A percentile compares a stretch with the other conserved stretches of the same genome.
These are phyloP conservation scores for Orthosia cruda DNA, from an alignment of 2,888 invertebrate species.

Conservation along the genomic window DNA sequence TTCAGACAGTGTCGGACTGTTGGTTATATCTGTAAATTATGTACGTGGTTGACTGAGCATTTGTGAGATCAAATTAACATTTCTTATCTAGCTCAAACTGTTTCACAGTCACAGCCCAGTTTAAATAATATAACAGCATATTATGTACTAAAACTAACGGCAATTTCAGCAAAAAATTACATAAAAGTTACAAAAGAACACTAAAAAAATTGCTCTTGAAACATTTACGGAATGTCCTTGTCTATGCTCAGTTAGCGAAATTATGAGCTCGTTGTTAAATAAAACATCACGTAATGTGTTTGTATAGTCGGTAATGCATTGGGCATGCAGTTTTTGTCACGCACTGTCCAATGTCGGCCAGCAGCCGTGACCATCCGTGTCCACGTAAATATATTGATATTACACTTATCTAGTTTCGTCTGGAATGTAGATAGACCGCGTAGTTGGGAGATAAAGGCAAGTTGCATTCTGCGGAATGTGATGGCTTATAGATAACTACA, in stretches of 20 bases:
- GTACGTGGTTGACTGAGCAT: neutral
- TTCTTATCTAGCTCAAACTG: slow-evolving; percentile 13
- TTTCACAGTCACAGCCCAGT: neutral
- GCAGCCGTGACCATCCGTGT: slow-evolving; percentile 50
- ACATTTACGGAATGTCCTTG: slow-evolving; percentile 52
- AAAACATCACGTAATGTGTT: slow-evolving; percentile 69
- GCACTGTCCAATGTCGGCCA: slow-evolving; percentile 66
- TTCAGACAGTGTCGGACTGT: neutral
- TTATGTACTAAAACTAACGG: neutral
- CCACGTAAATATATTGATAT: slow-evolving; percentile 31
- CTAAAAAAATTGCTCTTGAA: slow-evolving; percentile 54
- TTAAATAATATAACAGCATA: neutral
- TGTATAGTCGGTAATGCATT: slow-evolving; percentile 52
- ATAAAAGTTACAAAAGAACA: slow-evolving; percentile 29
- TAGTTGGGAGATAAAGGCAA: slow-evolving; percentile 24
- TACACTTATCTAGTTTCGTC: slow-evolving; percentile 27
- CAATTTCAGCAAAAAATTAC: slow-evolving; percentile 24
- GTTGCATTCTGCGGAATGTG: slow-evolving; percentile 20
- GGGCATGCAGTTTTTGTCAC: slow-evolving; percentile 68
- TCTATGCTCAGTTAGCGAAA: slow-evolving; percentile 42
- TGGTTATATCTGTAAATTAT: neutral
- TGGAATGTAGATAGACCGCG: slow-evolving; percentile 55
- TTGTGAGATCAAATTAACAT: slow-evolving; percentile 20
- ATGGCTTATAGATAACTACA: neutral
- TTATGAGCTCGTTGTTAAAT: slow-evolving; percentile 57